A percentile compares a stretch with the other conserved stretches of the same genome.
Conservation (phyloP, 92 coral and sea anemone species). For the Parazoanthus swiftii region DNA sequence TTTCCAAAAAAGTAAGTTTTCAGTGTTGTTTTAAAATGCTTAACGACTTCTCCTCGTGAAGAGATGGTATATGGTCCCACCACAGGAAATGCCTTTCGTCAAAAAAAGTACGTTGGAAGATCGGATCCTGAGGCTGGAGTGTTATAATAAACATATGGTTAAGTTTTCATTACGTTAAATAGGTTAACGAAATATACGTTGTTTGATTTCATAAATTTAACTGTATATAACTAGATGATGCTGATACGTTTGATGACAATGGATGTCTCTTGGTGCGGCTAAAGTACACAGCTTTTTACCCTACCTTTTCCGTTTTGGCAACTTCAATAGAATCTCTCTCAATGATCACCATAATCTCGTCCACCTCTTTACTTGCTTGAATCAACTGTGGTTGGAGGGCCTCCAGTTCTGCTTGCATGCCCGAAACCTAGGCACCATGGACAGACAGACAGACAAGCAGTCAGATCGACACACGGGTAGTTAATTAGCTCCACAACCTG, state of each 20-base stretch:
- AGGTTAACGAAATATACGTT: background rate
- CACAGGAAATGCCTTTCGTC: too few species aligned
- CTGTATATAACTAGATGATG: background rate
- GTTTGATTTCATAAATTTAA: too few species aligned
- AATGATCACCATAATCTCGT: conserved; percentile 97
- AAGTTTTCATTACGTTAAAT: too few species aligned
- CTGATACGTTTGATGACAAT: background rate
- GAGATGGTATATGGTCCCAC: too few species aligned
- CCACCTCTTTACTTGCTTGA: conserved; percentile 97
- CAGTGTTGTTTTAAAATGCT: too few species aligned
- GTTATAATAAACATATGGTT: too few species aligned
- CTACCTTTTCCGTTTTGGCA: conserved; percentile 96
- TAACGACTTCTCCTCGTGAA: too few species aligned
- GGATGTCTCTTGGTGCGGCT: background rate
- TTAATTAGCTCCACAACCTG: background rate
- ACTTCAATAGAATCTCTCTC: conserved; percentile 97
- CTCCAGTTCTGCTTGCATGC: conserved; percentile 95
- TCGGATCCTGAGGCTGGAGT: too few species aligned
- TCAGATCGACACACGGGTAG: background rate
- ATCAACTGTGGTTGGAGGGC: conserved; percentile 98
- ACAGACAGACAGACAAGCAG: background rate
- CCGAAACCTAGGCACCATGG: conserved; percentile 66
- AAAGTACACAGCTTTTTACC: background rate
- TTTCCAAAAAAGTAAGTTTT: too few species aligned
- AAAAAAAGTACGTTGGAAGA: too few species aligned